Evolutionary conservation across 2,888 invertebrate species (phyloP), one percentile per base, ranked within the genome.

Genomic region (Hydropsyche betteni): DNA sequence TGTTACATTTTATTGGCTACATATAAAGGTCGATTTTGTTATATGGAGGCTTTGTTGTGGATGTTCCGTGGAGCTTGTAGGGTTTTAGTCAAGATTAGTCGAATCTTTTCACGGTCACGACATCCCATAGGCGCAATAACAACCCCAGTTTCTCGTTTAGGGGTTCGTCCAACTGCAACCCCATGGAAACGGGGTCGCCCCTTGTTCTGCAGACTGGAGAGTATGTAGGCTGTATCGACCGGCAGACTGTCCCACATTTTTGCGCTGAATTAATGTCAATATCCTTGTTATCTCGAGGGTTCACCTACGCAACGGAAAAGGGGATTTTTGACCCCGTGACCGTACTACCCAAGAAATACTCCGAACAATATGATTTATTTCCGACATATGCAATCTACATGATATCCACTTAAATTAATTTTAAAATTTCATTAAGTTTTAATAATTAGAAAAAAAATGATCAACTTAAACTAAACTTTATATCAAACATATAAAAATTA

Each of bases 171-270:
- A 58, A 58, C 58, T 44, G n/a, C 72, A 16, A 34, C 72, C 72
- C 72, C 61, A 72, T 72, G 58, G 72, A 38, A 72, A 72, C 72
- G 24, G 72, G 36, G 55, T 72, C 61, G 16, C 58, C 61, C 61
- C 72, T 61, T 44, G 52, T 70, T 10, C 52, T 55, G 12, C 16
- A 55, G n/a, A 16, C 16, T 55, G 55, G 12, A 24, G 34, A 44
- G 50, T 72, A 72, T 72, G 72, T 72, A 72, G 51, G 71, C 69
- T 74, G 75, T 78, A 78, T 78, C 78, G 78, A 78, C 78, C 78
- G 74, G 64, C 44, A 69, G 44, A 33, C 34, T 78, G 78, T 74
- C 78, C 78, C 70, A 76, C 74, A 76, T 78, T 78, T 78, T 78
- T 78, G 76, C 61, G 64, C 75, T 69, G 58, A 61, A 64, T 58